These are phyloP conservation scores for Archocentrus centrarchus DNA, from an alignment of 2,113 vertebrate species.

Conservation along the genomic window DNA sequence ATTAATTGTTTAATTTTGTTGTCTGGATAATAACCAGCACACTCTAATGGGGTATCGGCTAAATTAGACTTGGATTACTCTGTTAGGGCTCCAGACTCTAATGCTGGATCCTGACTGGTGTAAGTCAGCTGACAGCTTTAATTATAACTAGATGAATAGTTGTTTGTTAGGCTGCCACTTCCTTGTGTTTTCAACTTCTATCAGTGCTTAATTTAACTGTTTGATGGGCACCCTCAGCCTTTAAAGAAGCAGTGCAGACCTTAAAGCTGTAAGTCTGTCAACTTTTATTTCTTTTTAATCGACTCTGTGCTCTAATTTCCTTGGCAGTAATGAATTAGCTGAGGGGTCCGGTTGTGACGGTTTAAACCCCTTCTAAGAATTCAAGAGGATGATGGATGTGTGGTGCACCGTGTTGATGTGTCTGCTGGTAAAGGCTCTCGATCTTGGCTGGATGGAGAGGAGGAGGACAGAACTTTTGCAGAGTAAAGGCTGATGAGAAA, in stretches of 20 bases:
- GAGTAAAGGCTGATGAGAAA: slow-evolving; percentile 25
- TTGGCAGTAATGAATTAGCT: slow-evolving; percentile 73
- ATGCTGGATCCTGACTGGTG: neutral
- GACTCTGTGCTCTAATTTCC: slow-evolving; percentile 71
- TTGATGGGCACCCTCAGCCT: neutral
- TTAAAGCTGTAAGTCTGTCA: slow-evolving; percentile 57
- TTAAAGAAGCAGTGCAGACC: slow-evolving; percentile 32
- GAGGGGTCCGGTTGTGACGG: slow-evolving; percentile 58
- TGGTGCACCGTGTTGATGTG: slow-evolving; percentile 50
- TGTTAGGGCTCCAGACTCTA: neutral
- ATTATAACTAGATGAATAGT: slow-evolving; percentile 1
- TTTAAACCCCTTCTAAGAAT: slow-evolving; percentile 65
- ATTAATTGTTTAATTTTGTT: neutral
- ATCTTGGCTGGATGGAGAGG: slow-evolving; percentile 21
- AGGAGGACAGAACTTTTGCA: slow-evolving; percentile 5
- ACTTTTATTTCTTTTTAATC: slow-evolving; percentile 68
- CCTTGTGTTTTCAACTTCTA: neutral
- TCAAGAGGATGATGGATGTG: slow-evolving; percentile 79
- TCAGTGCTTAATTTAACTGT: slow-evolving; percentile 11
- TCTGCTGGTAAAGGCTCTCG: slow-evolving; percentile 61
- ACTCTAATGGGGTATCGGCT: neutral
- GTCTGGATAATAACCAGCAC: neutral
- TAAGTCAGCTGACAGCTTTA: neutral
- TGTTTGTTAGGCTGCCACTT: slow-evolving; percentile 26
- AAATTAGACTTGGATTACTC: neutral